Percentiles rank a stretch among this genome's conserved stretches.
Evolutionary conservation across 2,888 invertebrate species (phyloP).

Genomic region (Achlya flavicornis): DNA sequence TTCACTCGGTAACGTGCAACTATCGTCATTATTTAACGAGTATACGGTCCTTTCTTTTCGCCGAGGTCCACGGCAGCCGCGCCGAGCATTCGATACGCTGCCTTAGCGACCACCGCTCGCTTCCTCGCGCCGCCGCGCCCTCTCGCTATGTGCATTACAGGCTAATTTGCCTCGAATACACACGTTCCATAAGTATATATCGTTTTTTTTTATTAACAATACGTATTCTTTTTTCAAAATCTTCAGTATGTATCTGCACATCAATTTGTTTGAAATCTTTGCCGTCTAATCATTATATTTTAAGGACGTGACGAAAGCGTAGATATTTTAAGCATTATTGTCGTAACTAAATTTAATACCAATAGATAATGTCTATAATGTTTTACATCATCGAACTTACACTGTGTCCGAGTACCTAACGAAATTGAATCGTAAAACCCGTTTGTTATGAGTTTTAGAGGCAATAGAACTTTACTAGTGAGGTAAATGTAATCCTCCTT

Average conservation of each 20-base stretch:
- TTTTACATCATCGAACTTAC: slow-evolving; percentile 13
- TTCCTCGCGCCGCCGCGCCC: slow-evolving; percentile 36
- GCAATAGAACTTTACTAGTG: not conserved
- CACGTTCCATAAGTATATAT: slow-evolving; percentile 15
- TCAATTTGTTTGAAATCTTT: slow-evolving; percentile 35
- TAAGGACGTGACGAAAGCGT: slow-evolving; percentile 25
- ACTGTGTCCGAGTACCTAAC: slow-evolving; percentile 16
- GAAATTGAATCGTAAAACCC: slow-evolving; percentile 30
- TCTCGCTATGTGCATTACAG: slow-evolving; percentile 37
- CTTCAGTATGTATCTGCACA: not conserved
- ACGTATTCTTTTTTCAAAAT: slow-evolving; percentile 19
- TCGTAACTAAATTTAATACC: slow-evolving; percentile 2
- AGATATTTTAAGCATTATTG: not conserved
- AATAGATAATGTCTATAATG: slow-evolving; percentile 3
- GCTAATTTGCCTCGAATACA: slow-evolving; percentile 41
- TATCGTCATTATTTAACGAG: slow-evolving; percentile 80
- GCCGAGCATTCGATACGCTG: slow-evolving; percentile 70
- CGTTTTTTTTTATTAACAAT: slow-evolving; percentile 38
- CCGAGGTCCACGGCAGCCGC: slow-evolving; percentile 58
- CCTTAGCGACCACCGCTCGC: slow-evolving; percentile 68
- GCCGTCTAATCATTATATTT: slow-evolving; percentile 21
- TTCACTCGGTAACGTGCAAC: slow-evolving; percentile 79
- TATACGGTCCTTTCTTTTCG: slow-evolving; percentile 81
- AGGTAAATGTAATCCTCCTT: slow-evolving; percentile 6
- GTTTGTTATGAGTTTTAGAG: slow-evolving; percentile 23